These are phyloP conservation scores for Pyrocoelia pectoralis DNA, from an alignment of 2,888 invertebrate genomes.

Conservation along the genomic window DNA sequence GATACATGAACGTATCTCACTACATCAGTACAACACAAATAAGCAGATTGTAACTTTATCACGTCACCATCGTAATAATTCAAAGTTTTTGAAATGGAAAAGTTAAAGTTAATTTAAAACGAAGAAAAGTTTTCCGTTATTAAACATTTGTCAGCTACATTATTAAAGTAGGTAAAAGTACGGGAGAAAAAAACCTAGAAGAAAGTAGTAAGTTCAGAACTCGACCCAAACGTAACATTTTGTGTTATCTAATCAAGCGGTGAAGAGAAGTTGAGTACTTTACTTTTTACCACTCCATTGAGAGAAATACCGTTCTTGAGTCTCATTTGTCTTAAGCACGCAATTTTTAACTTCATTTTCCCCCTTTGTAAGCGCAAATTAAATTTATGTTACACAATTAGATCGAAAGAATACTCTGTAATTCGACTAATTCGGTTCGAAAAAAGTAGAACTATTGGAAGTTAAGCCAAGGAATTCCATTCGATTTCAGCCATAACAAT, in stretches of 20 bases:
- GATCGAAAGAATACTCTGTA: too few relatives aligned
- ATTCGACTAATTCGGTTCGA: too few relatives aligned
- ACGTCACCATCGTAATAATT: slow-evolving; percentile 11
- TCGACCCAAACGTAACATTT: slow-evolving; percentile 40
- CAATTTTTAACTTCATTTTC: slow-evolving; percentile 29
- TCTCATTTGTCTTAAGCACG: slow-evolving; percentile 48
- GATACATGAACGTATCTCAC: too few relatives aligned
- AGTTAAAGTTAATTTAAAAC: slow-evolving; percentile 7
- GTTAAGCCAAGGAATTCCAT: too few relatives aligned
- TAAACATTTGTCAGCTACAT: slow-evolving; percentile 30
- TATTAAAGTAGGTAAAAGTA: slow-evolving; percentile 24
- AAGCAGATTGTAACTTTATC: too few relatives aligned
- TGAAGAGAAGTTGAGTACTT: slow-evolving; percentile 43
- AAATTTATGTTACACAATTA: slow-evolving; percentile 34
- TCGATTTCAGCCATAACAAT: too few relatives aligned
- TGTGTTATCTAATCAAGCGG: slow-evolving; percentile 45
- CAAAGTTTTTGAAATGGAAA: slow-evolving; percentile 16
- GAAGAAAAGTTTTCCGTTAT: slow-evolving; percentile 27
- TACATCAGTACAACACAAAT: too few relatives aligned
- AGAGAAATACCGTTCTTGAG: slow-evolving; percentile 46
- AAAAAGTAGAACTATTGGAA: too few relatives aligned
- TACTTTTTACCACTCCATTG: slow-evolving; percentile 47
- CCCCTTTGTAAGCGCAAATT: slow-evolving; percentile 37
- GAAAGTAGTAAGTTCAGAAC: slow-evolving; percentile 28
- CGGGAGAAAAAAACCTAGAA: slow-evolving; percentile 25